A percentile compares a stretch with the other conserved stretches of the same genome.
These are phyloP conservation scores for Hemiscyllium ocellatum DNA, from an alignment of 2,113 vertebrate genomes.

Conservation along the genomic window DNA sequence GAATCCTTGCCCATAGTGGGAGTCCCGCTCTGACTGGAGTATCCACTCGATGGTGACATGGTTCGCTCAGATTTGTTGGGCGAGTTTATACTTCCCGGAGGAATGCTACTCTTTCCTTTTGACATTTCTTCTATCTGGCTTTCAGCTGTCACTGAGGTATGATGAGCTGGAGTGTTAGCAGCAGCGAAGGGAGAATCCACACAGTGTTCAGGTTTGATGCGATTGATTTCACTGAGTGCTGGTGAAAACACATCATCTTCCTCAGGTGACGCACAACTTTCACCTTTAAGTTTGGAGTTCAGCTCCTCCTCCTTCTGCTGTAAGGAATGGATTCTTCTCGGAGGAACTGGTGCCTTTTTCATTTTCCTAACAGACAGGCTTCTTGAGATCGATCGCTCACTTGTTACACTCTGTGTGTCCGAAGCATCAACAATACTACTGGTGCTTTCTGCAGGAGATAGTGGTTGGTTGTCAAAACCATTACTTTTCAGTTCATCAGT, in stretches of 20 bases:
- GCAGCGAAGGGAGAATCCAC: slow-evolving; percentile 43
- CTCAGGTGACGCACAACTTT: not conserved
- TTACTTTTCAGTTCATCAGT: not conserved
- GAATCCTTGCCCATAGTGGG: slow-evolving; percentile 58
- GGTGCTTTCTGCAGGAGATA: slow-evolving; percentile 44
- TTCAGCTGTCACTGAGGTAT: slow-evolving; percentile 44
- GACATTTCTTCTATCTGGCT: slow-evolving; percentile 40
- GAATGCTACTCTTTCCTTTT: slow-evolving; percentile 50
- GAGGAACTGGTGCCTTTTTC: slow-evolving; percentile 71
- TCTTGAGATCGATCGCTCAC: slow-evolving; percentile 57
- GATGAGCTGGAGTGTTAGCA: slow-evolving; percentile 20
- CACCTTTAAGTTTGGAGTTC: slow-evolving; percentile 46
- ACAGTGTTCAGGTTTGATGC: slow-evolving; percentile 30
- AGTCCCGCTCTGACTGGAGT: slow-evolving; percentile 91
- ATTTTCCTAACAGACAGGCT: slow-evolving; percentile 80
- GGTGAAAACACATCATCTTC: slow-evolving; percentile 52
- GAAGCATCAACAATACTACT: slow-evolving; percentile 52
- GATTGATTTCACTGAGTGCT: slow-evolving; percentile 43
- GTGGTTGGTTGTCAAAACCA: slow-evolving; percentile 41
- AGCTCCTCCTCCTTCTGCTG: slow-evolving; percentile 55
- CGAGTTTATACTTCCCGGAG: slow-evolving; percentile 50
- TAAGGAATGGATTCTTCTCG: slow-evolving; percentile 79
- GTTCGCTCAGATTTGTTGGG: slow-evolving; percentile 69
- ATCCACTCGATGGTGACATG: slow-evolving; percentile 91
- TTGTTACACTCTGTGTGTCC: slow-evolving; percentile 55